Evolutionary conservation across 2,888 invertebrate genomes (phyloP).

Genomic region (Subacronicta megacephala): DNA sequence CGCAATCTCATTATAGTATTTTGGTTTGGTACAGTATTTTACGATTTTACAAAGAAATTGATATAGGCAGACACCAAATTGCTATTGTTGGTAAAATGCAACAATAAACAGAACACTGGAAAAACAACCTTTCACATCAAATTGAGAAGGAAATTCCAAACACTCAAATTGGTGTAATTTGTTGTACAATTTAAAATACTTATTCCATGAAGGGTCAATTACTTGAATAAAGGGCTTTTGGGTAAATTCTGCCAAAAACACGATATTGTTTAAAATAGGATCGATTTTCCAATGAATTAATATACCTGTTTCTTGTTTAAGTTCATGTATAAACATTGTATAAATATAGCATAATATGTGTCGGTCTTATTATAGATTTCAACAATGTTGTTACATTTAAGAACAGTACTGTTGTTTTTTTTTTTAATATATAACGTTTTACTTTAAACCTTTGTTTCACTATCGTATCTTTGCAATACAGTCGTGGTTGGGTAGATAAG

Average conservation of each 20-base stretch:
- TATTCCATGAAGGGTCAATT: slow-evolving; percentile 48
- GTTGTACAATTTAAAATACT: too few species aligned
- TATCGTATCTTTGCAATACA: too few species aligned
- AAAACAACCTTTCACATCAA: too few species aligned
- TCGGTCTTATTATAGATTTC: slow-evolving; percentile 38
- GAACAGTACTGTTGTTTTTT: slow-evolving; percentile 53
- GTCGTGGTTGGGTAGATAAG: too few species aligned
- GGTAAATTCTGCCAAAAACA: slow-evolving; percentile 43
- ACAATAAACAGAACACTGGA: too few species aligned
- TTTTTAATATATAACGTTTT: slow-evolving; percentile 51
- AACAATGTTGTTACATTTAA: slow-evolving; percentile 51
- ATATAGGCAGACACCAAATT: too few species aligned
- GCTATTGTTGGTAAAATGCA: too few species aligned
- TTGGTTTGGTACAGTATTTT: too few species aligned
- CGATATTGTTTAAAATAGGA: slow-evolving; percentile 26
- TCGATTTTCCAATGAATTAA: not conserved
- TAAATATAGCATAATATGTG: slow-evolving; percentile 30
- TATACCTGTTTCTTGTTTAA: slow-evolving; percentile 5
- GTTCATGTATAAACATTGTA: slow-evolving; percentile 24
- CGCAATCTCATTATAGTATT: slow-evolving; percentile 45
- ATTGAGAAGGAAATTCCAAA: too few species aligned
- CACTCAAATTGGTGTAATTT: too few species aligned
- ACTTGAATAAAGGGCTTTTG: slow-evolving; percentile 34
- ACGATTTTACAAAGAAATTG: too few species aligned
- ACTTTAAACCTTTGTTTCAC: slow-evolving; percentile 30